phyloP scores from a whole-genome alignment of 2,113 vertebrate species.

The Etheostoma spectabile region DNA sequence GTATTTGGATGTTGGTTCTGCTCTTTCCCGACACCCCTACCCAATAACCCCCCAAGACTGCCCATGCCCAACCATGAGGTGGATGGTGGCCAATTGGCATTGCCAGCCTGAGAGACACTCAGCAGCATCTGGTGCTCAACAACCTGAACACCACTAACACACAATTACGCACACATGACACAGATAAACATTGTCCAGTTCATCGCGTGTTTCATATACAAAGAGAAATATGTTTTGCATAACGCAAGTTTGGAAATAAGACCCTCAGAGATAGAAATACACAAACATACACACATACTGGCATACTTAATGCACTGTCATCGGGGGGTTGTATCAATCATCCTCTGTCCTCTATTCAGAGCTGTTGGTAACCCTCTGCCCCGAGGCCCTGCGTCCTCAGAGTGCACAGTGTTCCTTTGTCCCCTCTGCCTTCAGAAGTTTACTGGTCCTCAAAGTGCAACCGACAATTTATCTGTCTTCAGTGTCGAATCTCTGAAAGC shows the following conservation, averaged over 20 bases:
- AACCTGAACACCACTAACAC: neutral
- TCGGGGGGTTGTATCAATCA: no score
- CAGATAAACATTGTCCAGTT: neutral
- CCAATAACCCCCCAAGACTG: slow-evolving; percentile 2
- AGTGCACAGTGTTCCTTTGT: no score
- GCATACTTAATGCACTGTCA: no score
- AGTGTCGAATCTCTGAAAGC: slow-evolving; percentile 1
- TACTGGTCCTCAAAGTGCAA: slow-evolving; percentile 9
- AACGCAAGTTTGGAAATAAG: no score
- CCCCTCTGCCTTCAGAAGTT: no score
- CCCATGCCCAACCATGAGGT: neutral
- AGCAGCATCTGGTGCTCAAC: slow-evolving; percentile 43
- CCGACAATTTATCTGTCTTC: slow-evolving; percentile 11
- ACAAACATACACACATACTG: no score
- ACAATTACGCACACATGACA: neutral
- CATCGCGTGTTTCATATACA: neutral
- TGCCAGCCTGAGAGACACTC: slow-evolving; percentile 27
- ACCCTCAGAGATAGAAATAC: no score
- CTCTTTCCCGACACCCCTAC: neutral
- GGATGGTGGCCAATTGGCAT: slow-evolving; percentile 41
- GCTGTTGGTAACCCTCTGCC: no score
- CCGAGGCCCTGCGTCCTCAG: no score
- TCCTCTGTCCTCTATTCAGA: no score
- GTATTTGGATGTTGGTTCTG: no score
- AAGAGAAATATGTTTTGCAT: neutral